Conservation (phyloP, 2,797 vertebrate species). For the Alfaro cultratus region DNA sequence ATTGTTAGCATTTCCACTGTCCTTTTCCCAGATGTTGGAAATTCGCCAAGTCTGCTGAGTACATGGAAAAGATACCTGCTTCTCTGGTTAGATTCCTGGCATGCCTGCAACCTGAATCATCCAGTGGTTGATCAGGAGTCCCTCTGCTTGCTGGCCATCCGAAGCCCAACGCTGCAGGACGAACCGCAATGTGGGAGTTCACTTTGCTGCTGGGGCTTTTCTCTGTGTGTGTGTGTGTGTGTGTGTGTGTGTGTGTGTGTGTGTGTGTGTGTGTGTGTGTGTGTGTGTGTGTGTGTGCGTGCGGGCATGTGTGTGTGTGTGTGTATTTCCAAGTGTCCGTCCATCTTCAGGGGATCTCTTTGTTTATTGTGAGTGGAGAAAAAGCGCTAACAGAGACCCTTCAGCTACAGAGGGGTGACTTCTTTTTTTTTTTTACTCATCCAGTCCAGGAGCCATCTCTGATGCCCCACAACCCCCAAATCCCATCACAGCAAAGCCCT, state of each 20-base stretch:
- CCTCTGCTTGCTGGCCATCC: slow-evolving; percentile 57
- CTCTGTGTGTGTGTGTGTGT: slow-evolving; percentile 7
- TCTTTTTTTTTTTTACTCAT: slow-evolving; percentile 54
- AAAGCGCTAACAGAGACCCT: slow-evolving; percentile 53
- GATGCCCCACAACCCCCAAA: slow-evolving; percentile 73
- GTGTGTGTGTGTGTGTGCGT: slow-evolving; percentile 12
- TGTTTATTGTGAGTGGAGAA: slow-evolving; percentile 66
- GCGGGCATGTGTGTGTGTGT: slow-evolving; percentile 19
- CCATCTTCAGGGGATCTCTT: slow-evolving; percentile 59
- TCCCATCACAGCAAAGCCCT: slow-evolving; percentile 67
- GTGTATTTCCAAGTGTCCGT: slow-evolving; percentile 38
- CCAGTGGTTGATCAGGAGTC: slow-evolving; percentile 65
- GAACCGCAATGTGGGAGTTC: slow-evolving; percentile 27
- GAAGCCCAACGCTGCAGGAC: slow-evolving; percentile 36
- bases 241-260: slow-evolving; percentile 2
- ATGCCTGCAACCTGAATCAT: slow-evolving; percentile 79
- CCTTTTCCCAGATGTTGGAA: slow-evolving; percentile 20
- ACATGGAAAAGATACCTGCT: slow-evolving; percentile 75
- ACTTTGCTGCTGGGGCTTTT: slow-evolving; percentile 13
- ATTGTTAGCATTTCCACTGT: not conserved
- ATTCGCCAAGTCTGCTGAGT: slow-evolving; percentile 54
- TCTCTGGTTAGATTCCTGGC: slow-evolving; percentile 82
- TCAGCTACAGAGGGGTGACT: slow-evolving; percentile 51
- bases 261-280: slow-evolving; percentile 12
- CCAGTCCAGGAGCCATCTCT: slow-evolving; percentile 45